phyloP scores from a whole-genome alignment of 2,797 vertebrate genomes.

The Fistularia tabacaria region DNA sequence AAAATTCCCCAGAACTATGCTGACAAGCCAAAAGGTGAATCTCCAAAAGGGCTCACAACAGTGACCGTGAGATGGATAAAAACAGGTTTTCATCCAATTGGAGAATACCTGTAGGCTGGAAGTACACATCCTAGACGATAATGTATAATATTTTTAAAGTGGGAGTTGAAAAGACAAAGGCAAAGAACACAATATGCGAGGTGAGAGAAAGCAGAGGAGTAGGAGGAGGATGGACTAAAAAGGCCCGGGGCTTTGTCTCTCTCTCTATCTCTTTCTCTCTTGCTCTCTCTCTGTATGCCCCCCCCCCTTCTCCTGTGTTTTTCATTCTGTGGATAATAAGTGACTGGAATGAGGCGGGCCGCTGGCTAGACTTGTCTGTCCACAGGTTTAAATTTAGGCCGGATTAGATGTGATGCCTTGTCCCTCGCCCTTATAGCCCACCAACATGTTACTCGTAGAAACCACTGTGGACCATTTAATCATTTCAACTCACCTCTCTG shows the following conservation, averaged over 20 bases:
- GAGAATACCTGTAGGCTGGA: constrained; percentile 15
- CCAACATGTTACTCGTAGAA: constrained; percentile 21
- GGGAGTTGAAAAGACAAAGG: constrained; percentile 19
- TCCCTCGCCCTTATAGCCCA: constrained; percentile 27
- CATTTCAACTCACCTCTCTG: constrained; percentile 37
- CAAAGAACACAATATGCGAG: constrained; percentile 31
- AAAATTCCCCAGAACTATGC: constrained; percentile 1
- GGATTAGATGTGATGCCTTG: constrained; percentile 46
- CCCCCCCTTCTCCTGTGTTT: constrained; percentile 7
- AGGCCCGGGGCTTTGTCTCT: constrained; percentile 18
- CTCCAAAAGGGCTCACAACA: no score
- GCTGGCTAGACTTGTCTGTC: constrained; percentile 74
- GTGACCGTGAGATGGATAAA: constrained; percentile 7
- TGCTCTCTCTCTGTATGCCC: constrained; percentile 15
- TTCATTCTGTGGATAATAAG: constrained; percentile 28
- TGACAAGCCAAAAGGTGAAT: constrained; percentile 7
- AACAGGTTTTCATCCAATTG: constrained; percentile 14
- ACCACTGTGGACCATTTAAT: constrained; percentile 43
- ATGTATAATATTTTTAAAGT: constrained; percentile 37
- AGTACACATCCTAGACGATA: constrained; percentile 11
- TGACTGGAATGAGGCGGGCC: constrained; percentile 60
- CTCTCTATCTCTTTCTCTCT: constrained; percentile 8
- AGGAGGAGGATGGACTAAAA: constrained; percentile 38
- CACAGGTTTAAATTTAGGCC: constrained; percentile 77
- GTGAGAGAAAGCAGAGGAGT: constrained; percentile 24